phyloP scores from a whole-genome alignment of 2,797 vertebrate species.

The Alcedo atthis region DNA sequence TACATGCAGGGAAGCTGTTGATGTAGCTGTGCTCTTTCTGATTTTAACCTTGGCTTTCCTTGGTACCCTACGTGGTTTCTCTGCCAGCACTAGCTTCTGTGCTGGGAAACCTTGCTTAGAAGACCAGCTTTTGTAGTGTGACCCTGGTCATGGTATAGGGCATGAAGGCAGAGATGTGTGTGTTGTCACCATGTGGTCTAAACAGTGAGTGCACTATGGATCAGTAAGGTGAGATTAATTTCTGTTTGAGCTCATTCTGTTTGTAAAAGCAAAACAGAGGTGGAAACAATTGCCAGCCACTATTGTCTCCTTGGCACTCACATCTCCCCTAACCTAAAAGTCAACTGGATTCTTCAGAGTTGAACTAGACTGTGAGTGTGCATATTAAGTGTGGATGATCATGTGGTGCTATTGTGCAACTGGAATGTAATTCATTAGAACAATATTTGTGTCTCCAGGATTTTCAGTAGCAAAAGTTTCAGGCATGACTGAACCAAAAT shows the following conservation, averaged over 20 bases:
- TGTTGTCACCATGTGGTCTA: not conserved
- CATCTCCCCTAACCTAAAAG: not conserved
- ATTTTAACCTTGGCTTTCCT: not conserved
- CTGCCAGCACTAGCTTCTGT: not conserved
- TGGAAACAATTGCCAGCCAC: not conserved
- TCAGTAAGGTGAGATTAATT: not conserved
- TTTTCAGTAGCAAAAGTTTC: not conserved
- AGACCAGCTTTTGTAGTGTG: not conserved
- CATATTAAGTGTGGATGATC: not conserved
- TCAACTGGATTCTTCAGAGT: not conserved
- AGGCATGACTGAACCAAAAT: fast-evolving
- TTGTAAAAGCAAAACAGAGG: not conserved
- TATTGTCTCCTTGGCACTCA: not conserved
- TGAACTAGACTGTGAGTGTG: not conserved
- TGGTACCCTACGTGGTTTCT: not conserved
- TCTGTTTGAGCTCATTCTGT: not conserved
- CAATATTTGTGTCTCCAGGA: not conserved
- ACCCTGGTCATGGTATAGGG: not conserved
- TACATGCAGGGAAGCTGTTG: not conserved
- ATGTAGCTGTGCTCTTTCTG: not conserved
- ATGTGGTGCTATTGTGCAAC: not conserved
- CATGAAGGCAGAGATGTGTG: not conserved
- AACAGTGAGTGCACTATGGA: not conserved
- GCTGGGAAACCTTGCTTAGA: not conserved
- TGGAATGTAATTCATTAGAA: not conserved